Conservation (phyloP, 2,797 vertebrate genomes). For the Lagodon rhomboides region DNA sequence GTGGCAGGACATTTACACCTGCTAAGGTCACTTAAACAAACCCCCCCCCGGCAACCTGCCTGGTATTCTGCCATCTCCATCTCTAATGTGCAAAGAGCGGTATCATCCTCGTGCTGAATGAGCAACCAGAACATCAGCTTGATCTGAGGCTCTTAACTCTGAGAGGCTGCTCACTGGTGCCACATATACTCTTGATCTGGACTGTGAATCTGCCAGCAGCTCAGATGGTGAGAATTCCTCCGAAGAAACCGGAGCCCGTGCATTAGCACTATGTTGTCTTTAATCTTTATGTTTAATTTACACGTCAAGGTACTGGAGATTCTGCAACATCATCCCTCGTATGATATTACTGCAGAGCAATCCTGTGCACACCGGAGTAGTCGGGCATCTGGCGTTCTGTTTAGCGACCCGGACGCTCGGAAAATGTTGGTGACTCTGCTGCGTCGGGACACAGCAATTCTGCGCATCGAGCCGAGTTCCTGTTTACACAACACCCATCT, state of each 20-base stretch:
- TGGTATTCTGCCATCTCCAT: conserved; percentile 30
- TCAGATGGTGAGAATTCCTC: conserved; percentile 61
- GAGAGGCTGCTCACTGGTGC: conserved; percentile 28
- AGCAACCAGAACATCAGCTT: conserved; percentile 49
- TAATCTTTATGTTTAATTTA: conserved; percentile 53
- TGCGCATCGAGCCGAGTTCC: no score
- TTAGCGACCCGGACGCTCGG: background rate
- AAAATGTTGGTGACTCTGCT: background rate
- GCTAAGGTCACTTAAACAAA: conserved; percentile 60
- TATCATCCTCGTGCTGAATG: conserved; percentile 55
- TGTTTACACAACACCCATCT: background rate
- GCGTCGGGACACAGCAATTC: no score
- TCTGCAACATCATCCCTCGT: conserved; percentile 24
- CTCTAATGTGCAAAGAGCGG: conserved; percentile 47
- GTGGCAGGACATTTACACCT: conserved; percentile 54
- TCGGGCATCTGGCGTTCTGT: background rate
- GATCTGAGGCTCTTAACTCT: conserved; percentile 30
- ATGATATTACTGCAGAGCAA: conserved; percentile 11
- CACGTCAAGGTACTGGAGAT: conserved; percentile 29
- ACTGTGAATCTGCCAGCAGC: conserved; percentile 57
- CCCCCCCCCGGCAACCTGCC: conserved; percentile 12
- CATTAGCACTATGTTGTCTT: conserved; percentile 39
- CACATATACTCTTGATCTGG: conserved; percentile 49
- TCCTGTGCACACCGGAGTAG: background rate
- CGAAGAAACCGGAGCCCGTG: conserved; percentile 54